Conservation (phyloP, 2,797 vertebrate species). For the Neopelma chrysocephalum region DNA sequence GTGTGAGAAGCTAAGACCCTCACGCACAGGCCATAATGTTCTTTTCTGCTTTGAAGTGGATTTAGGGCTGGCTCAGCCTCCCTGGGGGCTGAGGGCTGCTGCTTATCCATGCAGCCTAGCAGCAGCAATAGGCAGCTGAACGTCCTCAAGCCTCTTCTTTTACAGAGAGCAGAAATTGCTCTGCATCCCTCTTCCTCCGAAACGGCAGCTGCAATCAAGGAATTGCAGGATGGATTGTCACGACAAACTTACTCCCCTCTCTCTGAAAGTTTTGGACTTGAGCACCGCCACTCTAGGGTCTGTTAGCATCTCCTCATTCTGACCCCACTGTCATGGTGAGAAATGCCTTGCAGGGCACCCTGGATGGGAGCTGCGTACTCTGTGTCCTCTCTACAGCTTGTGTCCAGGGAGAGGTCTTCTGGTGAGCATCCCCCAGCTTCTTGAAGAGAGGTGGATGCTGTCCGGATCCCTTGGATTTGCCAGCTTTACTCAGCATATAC, state of each 20-base stretch:
- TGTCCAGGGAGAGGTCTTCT: not conserved
- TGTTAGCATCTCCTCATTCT: not conserved
- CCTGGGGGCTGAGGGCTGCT: conserved; percentile 19
- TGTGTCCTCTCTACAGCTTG: not conserved
- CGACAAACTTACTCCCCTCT: not conserved
- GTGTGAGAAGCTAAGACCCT: conserved; percentile 67
- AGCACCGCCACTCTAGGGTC: not conserved
- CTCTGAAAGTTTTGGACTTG: not conserved
- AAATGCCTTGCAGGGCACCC: not conserved
- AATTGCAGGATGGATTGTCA: not conserved
- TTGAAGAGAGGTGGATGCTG: not conserved
- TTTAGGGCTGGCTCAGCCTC: conserved; percentile 46
- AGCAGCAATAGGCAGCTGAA: conserved; percentile 27
- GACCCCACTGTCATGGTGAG: not conserved
- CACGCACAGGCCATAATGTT: conserved; percentile 57
- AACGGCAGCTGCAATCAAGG: not conserved
- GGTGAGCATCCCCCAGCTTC: not conserved
- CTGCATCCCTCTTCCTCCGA: not conserved
- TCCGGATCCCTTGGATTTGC: not conserved
- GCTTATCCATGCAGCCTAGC: conserved; percentile 44
- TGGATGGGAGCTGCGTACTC: not conserved
- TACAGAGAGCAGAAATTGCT: not conserved
- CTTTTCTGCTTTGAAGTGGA: conserved; percentile 52
- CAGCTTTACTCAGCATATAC: not conserved
- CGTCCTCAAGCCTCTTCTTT: not conserved